Percentiles rank a stretch among this genome's conserved stretches.
These are phyloP conservation scores for Rattus rattus DNA, from an alignment of 2,113 vertebrate genomes.

Conservation along the genomic window DNA sequence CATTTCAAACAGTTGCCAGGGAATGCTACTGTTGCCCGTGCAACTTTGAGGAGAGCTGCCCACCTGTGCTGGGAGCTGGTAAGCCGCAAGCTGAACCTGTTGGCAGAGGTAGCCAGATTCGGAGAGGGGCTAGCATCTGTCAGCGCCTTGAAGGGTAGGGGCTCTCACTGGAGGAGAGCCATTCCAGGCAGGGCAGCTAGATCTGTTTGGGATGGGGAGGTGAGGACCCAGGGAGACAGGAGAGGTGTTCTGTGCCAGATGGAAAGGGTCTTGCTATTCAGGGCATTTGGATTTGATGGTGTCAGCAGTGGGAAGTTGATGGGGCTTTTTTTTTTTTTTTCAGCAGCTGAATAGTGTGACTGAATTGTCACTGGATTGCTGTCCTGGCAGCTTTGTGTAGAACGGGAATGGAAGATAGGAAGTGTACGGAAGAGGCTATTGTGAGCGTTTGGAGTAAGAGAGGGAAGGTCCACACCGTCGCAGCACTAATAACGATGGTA, in stretches of 20 bases:
- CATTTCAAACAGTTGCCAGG: slow-evolving; percentile 17
- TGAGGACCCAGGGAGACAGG: neutral
- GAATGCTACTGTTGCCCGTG: neutral
- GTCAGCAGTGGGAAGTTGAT: neutral
- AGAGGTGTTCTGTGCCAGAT: neutral
- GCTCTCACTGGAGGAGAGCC: neutral
- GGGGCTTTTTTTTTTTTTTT: neutral
- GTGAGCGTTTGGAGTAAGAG: slow-evolving; percentile 15
- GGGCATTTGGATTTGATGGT: neutral
- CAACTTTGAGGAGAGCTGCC: neutral
- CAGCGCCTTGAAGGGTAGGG: neutral
- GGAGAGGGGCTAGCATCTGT: neutral
- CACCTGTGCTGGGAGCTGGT: neutral
- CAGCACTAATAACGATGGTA: slow-evolving; percentile 41
- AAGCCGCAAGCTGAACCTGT: neutral
- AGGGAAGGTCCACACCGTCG: neutral
- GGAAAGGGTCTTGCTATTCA: neutral
- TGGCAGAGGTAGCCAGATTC: slow-evolving; percentile 12
- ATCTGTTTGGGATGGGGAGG: neutral
- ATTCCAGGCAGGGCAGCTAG: neutral
- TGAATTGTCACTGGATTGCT: neutral
- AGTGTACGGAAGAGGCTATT: neutral
- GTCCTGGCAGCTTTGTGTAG: slow-evolving; percentile 50
- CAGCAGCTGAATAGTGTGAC: slow-evolving; percentile 46
- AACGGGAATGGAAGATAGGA: slow-evolving; percentile 24